phyloP scores from a whole-genome alignment of 2,888 invertebrate genomes.

The Branchinecta sandiegonensis region DNA sequence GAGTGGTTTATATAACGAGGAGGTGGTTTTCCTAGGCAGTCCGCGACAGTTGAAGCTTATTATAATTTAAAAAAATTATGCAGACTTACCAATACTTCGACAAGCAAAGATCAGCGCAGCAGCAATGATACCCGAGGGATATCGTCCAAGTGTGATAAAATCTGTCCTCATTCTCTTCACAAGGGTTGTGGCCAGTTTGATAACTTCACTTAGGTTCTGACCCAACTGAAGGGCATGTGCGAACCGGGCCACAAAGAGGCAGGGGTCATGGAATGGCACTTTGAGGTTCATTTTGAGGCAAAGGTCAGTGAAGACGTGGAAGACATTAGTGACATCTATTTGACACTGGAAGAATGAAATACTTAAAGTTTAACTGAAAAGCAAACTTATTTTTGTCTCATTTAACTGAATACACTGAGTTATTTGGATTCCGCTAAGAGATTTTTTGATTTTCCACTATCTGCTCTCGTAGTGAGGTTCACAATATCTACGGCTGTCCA shows the following conservation, averaged over 20 bases:
- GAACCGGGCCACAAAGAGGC: background rate
- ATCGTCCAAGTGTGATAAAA: background rate
- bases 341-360: background rate
- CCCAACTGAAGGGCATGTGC: background rate
- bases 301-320: background rate
- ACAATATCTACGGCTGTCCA: too few relatives aligned
- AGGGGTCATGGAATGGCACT: constrained; percentile 12
- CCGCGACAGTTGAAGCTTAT: too few relatives aligned
- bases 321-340: constrained; percentile 3
- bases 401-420: too few relatives aligned
- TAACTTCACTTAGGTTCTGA: background rate
- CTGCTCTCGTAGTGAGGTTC: too few relatives aligned
- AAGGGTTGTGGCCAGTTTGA: background rate
- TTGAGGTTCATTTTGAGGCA: background rate
- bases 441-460: too few relatives aligned
- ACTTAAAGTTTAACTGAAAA: too few relatives aligned
- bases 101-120: constrained; percentile 11
- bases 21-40: too few relatives aligned
- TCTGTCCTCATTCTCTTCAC: constrained; percentile 1
- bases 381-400: too few relatives aligned
- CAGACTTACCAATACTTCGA: constrained; percentile 6
- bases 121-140: constrained; percentile 12
- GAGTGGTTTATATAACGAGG: too few relatives aligned
- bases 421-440: too few relatives aligned
- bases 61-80: too few relatives aligned